These are phyloP conservation scores for Sarotherodon lohbergeri DNA, from an alignment of 2,113 vertebrate genomes.

Conservation along the genomic window DNA sequence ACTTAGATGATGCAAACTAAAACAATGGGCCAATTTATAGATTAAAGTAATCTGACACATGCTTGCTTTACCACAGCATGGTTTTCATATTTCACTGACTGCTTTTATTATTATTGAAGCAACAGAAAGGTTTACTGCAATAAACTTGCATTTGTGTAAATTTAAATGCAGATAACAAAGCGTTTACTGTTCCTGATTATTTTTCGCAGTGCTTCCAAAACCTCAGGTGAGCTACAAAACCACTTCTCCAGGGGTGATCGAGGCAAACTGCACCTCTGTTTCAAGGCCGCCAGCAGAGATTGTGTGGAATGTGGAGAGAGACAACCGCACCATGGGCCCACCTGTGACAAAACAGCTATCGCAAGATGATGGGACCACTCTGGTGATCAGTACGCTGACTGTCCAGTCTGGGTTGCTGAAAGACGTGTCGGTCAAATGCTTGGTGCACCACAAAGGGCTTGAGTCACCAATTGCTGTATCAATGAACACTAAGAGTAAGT, in stretches of 20 bases:
- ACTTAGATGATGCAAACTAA: neutral
- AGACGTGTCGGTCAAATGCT: slow-evolving; percentile 75
- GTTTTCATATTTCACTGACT: neutral
- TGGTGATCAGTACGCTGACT: slow-evolving; percentile 71
- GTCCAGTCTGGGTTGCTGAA: slow-evolving; percentile 68
- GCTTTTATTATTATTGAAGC: neutral
- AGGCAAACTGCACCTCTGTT: slow-evolving; percentile 74
- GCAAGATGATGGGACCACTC: slow-evolving; percentile 70
- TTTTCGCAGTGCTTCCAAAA: slow-evolving; percentile 70
- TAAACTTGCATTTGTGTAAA: neutral
- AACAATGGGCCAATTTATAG: neutral
- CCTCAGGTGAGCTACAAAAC: slow-evolving; percentile 77
- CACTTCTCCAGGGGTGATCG: slow-evolving; percentile 69
- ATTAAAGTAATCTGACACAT: neutral
- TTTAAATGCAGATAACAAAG: neutral
- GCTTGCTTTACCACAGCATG: neutral
- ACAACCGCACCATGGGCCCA: slow-evolving; percentile 71
- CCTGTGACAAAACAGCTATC: slow-evolving; percentile 36
- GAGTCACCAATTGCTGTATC: slow-evolving; percentile 76
- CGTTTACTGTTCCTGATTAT: neutral
- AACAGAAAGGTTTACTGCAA: neutral
- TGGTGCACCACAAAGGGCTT: slow-evolving; percentile 77
- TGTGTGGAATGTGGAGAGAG: slow-evolving; percentile 73
- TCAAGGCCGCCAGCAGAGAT: slow-evolving; percentile 71
- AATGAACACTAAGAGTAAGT: slow-evolving; percentile 80